phyloP scores from a whole-genome alignment of 1,140 invertebrate genomes.

The Macrocentrus cingulum region DNA sequence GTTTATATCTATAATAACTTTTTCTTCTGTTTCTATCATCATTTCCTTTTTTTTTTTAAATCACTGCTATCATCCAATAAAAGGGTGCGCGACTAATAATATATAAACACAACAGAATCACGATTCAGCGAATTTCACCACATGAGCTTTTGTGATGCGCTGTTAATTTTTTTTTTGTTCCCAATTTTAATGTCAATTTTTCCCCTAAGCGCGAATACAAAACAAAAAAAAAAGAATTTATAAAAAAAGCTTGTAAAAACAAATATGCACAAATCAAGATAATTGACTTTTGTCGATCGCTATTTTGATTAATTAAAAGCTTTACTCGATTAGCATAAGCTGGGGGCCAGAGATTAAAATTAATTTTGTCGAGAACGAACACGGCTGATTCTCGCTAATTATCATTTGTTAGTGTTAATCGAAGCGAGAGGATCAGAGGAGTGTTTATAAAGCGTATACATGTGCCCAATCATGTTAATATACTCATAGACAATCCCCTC shows the following conservation, averaged over 20 bases:
- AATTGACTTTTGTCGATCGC: background rate
- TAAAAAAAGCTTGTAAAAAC: background rate
- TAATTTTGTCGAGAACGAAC: conserved; percentile 36
- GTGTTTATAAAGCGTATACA: background rate
- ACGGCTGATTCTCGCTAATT: conserved; percentile 38
- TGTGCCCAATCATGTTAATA: conserved; percentile 18
- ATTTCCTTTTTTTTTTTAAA: too few species aligned
- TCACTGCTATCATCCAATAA: too few species aligned
- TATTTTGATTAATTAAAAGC: conserved; percentile 5
- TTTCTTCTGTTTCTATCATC: too few species aligned
- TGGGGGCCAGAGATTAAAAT: conserved; percentile 34
- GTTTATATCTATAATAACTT: too few species aligned
- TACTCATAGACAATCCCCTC: conserved; percentile 5
- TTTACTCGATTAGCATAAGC: conserved; percentile 31
- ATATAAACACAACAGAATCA: too few species aligned
- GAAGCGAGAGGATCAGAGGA: conserved; percentile 27
- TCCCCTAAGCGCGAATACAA: too few species aligned
- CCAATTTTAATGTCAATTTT: too few species aligned
- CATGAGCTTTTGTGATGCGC: too few species aligned
- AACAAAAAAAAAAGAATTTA: too few species aligned
- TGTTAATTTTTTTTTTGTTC: too few species aligned
- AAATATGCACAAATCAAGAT: background rate
- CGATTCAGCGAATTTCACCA: too few species aligned
- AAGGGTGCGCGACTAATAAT: too few species aligned
- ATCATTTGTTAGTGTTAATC: conserved; percentile 37